Percentiles rank a stretch among this genome's conserved stretches.
Evolutionary conservation across 2,113 vertebrate species (phyloP).

Genomic region (Aphyosemion australe): DNA sequence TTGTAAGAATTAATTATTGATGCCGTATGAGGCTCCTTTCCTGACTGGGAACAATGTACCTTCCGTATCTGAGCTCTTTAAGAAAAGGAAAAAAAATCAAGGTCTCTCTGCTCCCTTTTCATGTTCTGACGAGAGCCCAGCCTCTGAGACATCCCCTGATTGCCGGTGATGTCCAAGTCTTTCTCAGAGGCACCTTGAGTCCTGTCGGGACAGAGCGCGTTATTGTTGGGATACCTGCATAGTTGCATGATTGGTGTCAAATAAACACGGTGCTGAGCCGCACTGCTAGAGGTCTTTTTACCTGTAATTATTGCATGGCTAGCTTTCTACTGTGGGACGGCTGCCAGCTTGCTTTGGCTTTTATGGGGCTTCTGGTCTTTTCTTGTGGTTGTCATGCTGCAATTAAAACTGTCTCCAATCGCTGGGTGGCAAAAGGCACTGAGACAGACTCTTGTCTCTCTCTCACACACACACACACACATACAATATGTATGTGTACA

Average conservation of each 20-base stretch:
- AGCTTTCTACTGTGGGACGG: constrained; percentile 91
- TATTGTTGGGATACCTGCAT: constrained; percentile 77
- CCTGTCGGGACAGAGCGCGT: constrained; percentile 73
- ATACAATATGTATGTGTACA: constrained; percentile 45
- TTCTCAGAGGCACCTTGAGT: constrained; percentile 51
- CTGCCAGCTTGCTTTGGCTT: constrained; percentile 91
- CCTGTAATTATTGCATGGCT: constrained; percentile 97
- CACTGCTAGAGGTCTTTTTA: constrained; percentile 83
- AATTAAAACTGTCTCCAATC: constrained; percentile 95
- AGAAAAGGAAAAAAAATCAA: constrained; percentile 56
- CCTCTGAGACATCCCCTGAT: constrained; percentile 59
- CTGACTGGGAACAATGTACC: constrained; percentile 64
- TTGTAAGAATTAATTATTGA: constrained; percentile 73
- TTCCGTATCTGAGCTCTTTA: constrained; percentile 53
- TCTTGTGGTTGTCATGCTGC: constrained; percentile 95
- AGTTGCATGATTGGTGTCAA: constrained; percentile 76
- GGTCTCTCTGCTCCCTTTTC: constrained; percentile 59
- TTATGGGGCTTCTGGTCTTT: constrained; percentile 95
- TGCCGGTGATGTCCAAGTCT: constrained; percentile 66
- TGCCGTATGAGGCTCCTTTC: constrained; percentile 55
- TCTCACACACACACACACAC: constrained; percentile 64
- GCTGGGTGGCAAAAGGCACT: constrained; percentile 93
- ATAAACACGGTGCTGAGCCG: constrained; percentile 74
- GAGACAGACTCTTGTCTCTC: constrained; percentile 85
- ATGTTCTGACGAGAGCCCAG: constrained; percentile 65